Conservation (phyloP, 2,888 invertebrate genomes). For the Poecilobothrus nobilitatus region DNA sequence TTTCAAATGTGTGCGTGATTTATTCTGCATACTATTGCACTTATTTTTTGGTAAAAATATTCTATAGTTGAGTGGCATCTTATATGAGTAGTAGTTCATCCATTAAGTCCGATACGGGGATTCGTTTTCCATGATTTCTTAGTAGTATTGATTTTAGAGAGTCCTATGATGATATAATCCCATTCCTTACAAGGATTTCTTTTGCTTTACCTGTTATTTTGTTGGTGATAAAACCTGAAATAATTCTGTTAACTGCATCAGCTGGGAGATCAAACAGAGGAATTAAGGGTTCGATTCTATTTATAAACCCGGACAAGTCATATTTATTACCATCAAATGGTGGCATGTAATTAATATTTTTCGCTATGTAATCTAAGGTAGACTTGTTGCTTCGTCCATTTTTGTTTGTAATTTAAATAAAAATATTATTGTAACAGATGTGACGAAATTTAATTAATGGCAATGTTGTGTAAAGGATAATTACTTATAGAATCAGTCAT, state of each 20-base stretch:
- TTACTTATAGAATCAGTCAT: too few relatives aligned
- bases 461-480: too few relatives aligned
- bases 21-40: constrained; percentile 12
- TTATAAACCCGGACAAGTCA: constrained; percentile 12
- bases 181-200: constrained; percentile 14
- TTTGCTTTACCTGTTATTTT: constrained; percentile 16
- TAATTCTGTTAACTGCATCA: not conserved
- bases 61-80: constrained; percentile 15
- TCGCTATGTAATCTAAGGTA: not conserved
- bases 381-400: not conserved
- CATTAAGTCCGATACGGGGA: constrained; percentile 8
- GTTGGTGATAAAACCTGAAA: constrained; percentile 16
- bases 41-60: constrained; percentile 17
- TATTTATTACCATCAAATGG: constrained; percentile 15
- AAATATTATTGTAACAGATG: too few relatives aligned
- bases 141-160: constrained; percentile 14
- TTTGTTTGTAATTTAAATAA: not conserved
- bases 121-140: constrained; percentile 15
- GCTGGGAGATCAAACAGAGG: constrained; percentile 8
- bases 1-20: constrained; percentile 7
- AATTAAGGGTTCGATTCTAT: constrained; percentile 14
- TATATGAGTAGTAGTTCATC: constrained; percentile 14
- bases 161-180: constrained; percentile 13
- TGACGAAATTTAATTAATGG: too few relatives aligned
- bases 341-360: not conserved